Conservation (phyloP, 2,797 vertebrate species). For the Malurus splendens region DNA sequence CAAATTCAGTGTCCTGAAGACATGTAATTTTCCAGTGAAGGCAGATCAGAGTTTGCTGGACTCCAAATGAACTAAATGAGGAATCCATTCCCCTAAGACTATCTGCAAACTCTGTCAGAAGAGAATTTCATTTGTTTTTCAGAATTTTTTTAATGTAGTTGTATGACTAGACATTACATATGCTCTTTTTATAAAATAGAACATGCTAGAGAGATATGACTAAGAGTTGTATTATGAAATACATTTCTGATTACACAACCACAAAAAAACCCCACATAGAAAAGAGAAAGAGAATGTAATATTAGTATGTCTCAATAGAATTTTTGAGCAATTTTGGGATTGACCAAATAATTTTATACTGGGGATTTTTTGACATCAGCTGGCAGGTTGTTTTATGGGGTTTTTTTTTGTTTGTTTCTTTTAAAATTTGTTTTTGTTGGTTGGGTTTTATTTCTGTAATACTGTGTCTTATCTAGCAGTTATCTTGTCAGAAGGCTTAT, state of each 20-base stretch:
- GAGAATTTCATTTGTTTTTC: neutral
- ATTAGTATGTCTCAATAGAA: neutral
- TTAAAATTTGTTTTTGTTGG: neutral
- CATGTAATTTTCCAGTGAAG: neutral
- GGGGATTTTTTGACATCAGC: neutral
- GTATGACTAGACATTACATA: neutral
- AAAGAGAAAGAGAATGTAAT: neutral
- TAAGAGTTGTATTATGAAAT: neutral
- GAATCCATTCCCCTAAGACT: neutral
- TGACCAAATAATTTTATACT: neutral
- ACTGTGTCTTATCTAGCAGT: neutral
- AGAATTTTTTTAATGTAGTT: neutral
- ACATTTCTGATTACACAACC: neutral
- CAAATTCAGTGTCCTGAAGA: neutral
- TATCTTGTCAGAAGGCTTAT: neutral
- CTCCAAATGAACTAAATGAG: neutral
- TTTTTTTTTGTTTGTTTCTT: neutral
- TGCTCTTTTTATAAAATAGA: neutral
- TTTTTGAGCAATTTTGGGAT: neutral
- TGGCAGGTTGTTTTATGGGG: neutral
- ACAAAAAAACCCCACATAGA: neutral
- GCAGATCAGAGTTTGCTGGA: neutral
- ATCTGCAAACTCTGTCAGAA: neutral
- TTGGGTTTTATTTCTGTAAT: neutral
- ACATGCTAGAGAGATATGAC: neutral